These are phyloP conservation scores for Xanthorhoe designata DNA, from an alignment of 2,888 invertebrate genomes.

Conservation along the genomic window DNA sequence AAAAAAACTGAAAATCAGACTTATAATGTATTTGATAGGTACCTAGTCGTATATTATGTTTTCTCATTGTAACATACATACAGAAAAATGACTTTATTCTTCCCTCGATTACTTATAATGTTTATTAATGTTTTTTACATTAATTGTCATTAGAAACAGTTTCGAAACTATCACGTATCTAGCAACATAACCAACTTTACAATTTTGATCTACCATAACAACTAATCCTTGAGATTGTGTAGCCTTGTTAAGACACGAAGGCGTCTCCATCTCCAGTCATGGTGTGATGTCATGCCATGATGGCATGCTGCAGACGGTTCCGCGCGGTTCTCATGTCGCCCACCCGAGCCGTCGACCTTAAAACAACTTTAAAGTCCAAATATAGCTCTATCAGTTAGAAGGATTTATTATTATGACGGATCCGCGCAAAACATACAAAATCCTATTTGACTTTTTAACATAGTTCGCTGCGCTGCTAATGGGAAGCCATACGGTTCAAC, in stretches of 20 bases:
- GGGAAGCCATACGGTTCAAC: slow-evolving; percentile 26
- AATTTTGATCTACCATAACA: background rate
- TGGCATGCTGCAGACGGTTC: slow-evolving; percentile 36
- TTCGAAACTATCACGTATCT: background rate
- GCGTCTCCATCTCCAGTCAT: slow-evolving; percentile 36
- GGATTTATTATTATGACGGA: slow-evolving; percentile 35
- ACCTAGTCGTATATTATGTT: no score
- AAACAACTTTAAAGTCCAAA: slow-evolving; percentile 43
- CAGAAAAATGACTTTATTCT: no score
- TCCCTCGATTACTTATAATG: no score
- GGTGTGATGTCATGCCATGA: slow-evolving; percentile 43
- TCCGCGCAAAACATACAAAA: slow-evolving; percentile 31
- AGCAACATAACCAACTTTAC: background rate
- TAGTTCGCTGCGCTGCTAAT: slow-evolving; percentile 13
- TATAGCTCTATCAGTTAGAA: slow-evolving; percentile 42
- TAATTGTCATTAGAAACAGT: background rate
- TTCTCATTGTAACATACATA: no score
- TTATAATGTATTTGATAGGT: no score
- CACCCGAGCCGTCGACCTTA: slow-evolving; percentile 51
- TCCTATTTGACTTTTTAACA: slow-evolving; percentile 29
- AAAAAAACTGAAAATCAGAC: background rate
- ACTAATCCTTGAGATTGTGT: slow-evolving; percentile 16
- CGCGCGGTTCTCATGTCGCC: slow-evolving; percentile 47
- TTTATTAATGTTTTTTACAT: no score
- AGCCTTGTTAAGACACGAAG: slow-evolving; percentile 35